Evolutionary conservation across 2,113 vertebrate genomes (phyloP), one percentile per base, ranked within the genome.

Genomic region (Todiramphus saurophagus): DNA sequence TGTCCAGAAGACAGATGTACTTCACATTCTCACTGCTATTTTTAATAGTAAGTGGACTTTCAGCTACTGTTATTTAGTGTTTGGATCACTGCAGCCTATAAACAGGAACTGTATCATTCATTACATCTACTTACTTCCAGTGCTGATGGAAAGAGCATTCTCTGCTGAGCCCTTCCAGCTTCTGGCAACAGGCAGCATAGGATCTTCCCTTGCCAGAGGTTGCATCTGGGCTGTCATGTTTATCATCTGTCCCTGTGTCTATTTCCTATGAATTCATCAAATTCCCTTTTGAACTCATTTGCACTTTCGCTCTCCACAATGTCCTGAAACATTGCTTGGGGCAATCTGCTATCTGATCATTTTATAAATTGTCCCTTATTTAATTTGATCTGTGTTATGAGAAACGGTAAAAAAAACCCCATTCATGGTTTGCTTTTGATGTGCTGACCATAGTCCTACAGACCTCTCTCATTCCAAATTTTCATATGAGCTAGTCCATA

Each of bases 21-120:
- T 93, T 97, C 94, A 94, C 24, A 86, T 82, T 84, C 46, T 80
- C 48, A n/a, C 72, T 90, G 75, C 72, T 84, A 17, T 87, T 90
- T 97, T 93, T 68, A 66, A 60, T 14, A 73, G 6, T 33, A 69
- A 90, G n/a, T 9, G 20, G 68, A 53, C 37, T 74, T 87, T 44
- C n/a, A 82, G 25, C 30, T 76, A 15, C 21, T 55, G 13, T 13
- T 70, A n/a, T 50, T 83, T 46, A 56, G 51, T 5, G 7, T 83
- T 85, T 83, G 75, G 58, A 35, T 92, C 1, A 3, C 62, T 88
- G 27, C 51, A 92, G 43, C 68, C 59, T 69, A 6, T 56, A 39
- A 76, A 37, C 31, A 55, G 41, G 59, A 87, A 10, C 31, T 55
- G 44, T 48, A 59, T 28, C 35, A 43, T 20, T 64, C 33, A 24